These are phyloP conservation scores for Musca domestica DNA, from an alignment of 1,140 invertebrate genomes.

Conservation along the genomic window DNA sequence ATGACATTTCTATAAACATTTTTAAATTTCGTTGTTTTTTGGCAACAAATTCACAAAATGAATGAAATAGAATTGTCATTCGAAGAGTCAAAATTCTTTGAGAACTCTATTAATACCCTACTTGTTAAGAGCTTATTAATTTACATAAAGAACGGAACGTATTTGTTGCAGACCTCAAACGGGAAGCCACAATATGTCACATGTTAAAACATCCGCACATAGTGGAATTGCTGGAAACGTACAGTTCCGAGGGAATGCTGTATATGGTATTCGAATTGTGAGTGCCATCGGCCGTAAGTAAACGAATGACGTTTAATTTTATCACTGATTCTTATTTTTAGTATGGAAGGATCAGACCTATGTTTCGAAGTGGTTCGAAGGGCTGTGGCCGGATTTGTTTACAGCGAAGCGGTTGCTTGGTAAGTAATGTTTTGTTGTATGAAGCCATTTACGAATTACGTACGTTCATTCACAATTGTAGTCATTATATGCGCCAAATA, in stretches of 20 bases:
- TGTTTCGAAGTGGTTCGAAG: constrained; percentile 97
- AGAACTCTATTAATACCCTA: no score
- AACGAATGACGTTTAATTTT: constrained; percentile 27
- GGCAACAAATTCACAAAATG: no score
- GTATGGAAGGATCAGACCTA: constrained; percentile 97
- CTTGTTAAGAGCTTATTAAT: constrained; percentile 17
- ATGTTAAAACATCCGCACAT: constrained; percentile 99
- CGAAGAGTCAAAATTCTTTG: no score
- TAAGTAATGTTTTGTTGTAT: constrained; percentile 55
- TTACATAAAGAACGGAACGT: constrained; percentile 27
- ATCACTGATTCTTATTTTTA: constrained; percentile 59
- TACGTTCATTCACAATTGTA: constrained; percentile 52
- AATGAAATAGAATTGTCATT: no score
- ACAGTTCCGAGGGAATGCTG: constrained; percentile 97
- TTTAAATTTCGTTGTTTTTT: no score
- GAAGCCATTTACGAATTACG: constrained; percentile 34
- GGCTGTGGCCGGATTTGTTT: constrained; percentile 93
- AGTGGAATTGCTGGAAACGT: constrained; percentile 95
- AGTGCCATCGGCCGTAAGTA: constrained; percentile 55
- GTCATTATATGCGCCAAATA: constrained; percentile 97
- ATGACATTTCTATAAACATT: no score
- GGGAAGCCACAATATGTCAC: constrained; percentile 98
- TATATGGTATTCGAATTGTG: constrained; percentile 99
- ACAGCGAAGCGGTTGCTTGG: constrained; percentile 98
- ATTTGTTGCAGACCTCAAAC: constrained; percentile 82